Conservation (phyloP, 2,888 invertebrate genomes). For the Catocala sponsa region DNA sequence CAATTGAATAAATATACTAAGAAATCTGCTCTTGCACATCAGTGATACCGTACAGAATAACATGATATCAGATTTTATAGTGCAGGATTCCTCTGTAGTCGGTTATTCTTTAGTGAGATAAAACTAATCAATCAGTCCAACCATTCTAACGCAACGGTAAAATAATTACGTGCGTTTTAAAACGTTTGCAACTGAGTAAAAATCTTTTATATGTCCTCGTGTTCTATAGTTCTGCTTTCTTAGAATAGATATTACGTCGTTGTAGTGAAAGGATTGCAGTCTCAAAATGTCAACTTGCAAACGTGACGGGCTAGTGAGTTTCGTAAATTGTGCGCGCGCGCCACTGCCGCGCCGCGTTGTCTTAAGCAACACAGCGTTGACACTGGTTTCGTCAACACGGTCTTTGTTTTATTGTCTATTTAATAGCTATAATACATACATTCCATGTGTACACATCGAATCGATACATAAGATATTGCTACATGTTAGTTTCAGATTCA, state of each 20-base stretch:
- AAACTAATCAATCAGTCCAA: conserved; percentile 36
- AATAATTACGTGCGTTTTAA: conserved; percentile 19
- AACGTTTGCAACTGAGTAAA: conserved; percentile 12
- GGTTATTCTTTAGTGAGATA: conserved; percentile 22
- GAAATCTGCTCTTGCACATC: too few relatives aligned
- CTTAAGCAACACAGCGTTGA: conserved; percentile 69
- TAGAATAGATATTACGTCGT: conserved; percentile 45
- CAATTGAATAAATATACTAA: too few relatives aligned
- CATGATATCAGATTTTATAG: too few relatives aligned
- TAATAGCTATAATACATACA: conserved; percentile 48
- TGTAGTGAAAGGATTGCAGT: conserved; percentile 78
- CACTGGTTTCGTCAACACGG: conserved; percentile 70
- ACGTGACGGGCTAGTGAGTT: conserved; percentile 73
- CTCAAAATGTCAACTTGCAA: conserved; percentile 73
- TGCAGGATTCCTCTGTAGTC: conserved; percentile 26
- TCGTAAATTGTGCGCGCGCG: conserved; percentile 77
- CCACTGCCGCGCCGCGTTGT: conserved; percentile 58
- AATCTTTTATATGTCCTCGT: conserved; percentile 20
- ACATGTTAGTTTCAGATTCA: conserved; percentile 23
- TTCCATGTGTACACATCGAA: conserved; percentile 29
- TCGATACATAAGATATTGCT: conserved; percentile 17
- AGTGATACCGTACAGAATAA: too few relatives aligned
- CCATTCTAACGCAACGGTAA: conserved; percentile 21
- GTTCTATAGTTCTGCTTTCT: conserved; percentile 31
- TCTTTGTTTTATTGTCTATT: conserved; percentile 64